These are phyloP conservation scores for Nannospalax galili DNA, from an alignment of 2,113 vertebrate genomes.

Conservation along the genomic window DNA sequence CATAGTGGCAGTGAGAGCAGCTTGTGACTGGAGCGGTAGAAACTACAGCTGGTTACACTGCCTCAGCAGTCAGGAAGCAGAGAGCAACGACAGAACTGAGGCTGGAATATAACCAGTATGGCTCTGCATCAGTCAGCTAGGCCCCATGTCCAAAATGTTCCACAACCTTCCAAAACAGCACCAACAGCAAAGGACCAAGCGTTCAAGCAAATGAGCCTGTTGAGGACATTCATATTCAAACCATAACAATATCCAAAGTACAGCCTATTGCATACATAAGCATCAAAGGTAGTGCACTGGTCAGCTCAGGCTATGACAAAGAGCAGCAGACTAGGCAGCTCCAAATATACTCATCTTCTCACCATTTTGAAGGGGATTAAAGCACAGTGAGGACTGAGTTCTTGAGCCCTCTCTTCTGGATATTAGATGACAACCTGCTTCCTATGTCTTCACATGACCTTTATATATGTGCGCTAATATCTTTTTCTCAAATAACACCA, in stretches of 20 bases:
- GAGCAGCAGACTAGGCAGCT: accelerated
- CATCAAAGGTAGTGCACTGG: background rate
- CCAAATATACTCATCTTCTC: background rate
- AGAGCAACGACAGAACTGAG: background rate
- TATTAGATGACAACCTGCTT: background rate
- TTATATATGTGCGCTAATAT: background rate
- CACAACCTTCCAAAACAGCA: background rate
- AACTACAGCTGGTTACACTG: too few species aligned
- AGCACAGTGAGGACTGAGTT: background rate
- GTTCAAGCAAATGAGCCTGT: background rate
- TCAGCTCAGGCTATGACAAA: background rate
- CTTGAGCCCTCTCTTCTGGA: background rate
- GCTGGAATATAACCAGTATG: background rate
- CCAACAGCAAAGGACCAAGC: background rate
- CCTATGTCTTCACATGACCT: background rate
- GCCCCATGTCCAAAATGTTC: background rate
- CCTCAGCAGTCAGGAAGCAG: background rate
- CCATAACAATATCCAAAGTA: background rate
- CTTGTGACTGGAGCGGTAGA: too few species aligned
- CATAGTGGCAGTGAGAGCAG: too few species aligned
- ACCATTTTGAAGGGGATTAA: background rate
- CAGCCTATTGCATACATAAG: background rate
- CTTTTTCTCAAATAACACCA: background rate
- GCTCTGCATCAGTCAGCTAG: background rate
- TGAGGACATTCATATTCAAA: background rate